A percentile compares a stretch with the other conserved stretches of the same genome.
Conservation (phyloP, 2,113 vertebrate genomes). For the Alethe diademata region DNA sequence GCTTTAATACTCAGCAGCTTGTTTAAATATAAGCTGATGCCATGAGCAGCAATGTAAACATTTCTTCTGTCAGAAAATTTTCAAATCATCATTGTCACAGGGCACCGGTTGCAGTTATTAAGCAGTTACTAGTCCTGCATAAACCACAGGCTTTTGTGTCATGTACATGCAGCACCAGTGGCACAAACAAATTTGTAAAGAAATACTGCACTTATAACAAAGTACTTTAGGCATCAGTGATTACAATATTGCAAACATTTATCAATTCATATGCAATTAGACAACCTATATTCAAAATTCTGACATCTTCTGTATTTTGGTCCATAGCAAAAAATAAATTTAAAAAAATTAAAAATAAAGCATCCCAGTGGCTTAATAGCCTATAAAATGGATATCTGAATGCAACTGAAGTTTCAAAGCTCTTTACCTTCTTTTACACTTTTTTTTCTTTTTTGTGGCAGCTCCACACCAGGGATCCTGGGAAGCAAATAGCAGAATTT, state of each 20-base stretch:
- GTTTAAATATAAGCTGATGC: constrained; percentile 3
- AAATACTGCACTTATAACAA: neutral
- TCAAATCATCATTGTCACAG: neutral
- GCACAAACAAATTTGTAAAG: neutral
- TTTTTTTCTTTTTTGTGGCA: neutral
- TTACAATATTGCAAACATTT: neutral
- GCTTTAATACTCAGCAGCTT: neutral
- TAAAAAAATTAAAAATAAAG: neutral
- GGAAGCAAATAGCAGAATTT: neutral
- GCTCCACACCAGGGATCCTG: neutral
- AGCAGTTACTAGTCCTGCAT: neutral
- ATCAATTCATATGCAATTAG: neutral
- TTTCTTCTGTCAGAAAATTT: neutral
- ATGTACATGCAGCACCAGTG: neutral
- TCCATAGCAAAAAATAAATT: neutral
- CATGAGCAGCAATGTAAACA: neutral
- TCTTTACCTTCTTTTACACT: neutral
- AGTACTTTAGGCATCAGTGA: neutral
- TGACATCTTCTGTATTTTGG: neutral
- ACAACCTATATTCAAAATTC: neutral
- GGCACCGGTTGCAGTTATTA: neutral
- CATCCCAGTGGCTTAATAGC: neutral
- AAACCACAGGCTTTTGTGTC: neutral
- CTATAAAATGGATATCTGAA: neutral
- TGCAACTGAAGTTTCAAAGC: neutral